Evolutionary conservation across 2,888 invertebrate species (phyloP), one percentile per base, ranked within the genome.

Genomic region (Catocala nupta): DNA sequence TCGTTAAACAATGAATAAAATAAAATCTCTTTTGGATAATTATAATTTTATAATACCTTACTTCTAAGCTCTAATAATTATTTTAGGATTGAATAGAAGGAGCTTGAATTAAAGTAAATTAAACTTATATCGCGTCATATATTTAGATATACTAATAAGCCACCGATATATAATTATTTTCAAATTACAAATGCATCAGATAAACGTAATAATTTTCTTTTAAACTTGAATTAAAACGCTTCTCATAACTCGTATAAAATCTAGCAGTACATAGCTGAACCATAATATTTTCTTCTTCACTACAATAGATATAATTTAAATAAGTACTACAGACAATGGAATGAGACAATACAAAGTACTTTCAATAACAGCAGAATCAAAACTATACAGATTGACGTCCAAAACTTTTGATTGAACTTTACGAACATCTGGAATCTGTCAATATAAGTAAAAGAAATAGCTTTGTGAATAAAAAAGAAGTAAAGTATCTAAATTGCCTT

Each of bases 391-490:
- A 60, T 55, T 70, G 59, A 54, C 63, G 36, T 55, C 57, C 53
- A 60, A 9, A 56, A 11, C 55, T 42, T 65, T 59, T 6, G 33
- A 49, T 63, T 43, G 9, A 63, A 60, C 34, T 64, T 55, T 44
- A 53, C 50, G 48, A 66, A 59, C 53, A 60, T 56, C 63, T 73
- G 48, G 55, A 70, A 75, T 72, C 65, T 72, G 78, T 76, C 77
- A 76, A 78, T 75, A 73, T 62, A 71, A 71, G 72, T 71, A 75
- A 76, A 71, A 71, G 61, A 70, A 59, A 70, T 68, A 71, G 68
- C 70, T 67, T 66, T 68, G 72, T 75, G 64, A 80, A 80, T 77
- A 78, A 73, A 78, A 67, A 57, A 64, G 64, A 72, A 73, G 50
- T 77, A 72, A 71, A 77, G 75, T 60, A 57, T 59, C 67, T 68